Evolutionary conservation across 2,888 invertebrate species (phyloP).

Genomic region (Teleiodes luculella): DNA sequence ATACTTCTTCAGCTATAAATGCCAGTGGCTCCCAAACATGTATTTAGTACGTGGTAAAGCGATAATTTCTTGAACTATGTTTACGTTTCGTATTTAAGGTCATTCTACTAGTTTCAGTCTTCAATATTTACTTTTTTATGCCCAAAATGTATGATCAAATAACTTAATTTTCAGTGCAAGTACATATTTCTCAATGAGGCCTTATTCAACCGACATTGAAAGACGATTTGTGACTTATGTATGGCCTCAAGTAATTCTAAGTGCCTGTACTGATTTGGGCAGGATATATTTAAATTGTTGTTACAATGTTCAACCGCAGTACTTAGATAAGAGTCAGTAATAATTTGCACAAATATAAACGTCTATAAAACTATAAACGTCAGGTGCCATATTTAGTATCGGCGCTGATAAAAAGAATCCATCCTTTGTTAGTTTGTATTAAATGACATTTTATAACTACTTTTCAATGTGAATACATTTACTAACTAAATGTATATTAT

Average conservation of each 20-base stretch:
- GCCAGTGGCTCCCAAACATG: too few species aligned
- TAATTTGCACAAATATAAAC: not conserved
- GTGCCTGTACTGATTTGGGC: constrained; percentile 30
- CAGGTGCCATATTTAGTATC: too few species aligned
- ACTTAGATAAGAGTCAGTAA: not conserved
- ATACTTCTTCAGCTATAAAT: too few species aligned
- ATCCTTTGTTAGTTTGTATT: too few species aligned
- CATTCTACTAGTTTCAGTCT: constrained; percentile 11
- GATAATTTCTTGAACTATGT: too few species aligned
- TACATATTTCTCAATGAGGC: constrained; percentile 50
- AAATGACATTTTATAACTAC: too few species aligned
- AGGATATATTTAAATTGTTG: constrained; percentile 29
- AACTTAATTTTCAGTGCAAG: constrained; percentile 38
- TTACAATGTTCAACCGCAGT: not conserved
- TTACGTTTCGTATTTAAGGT: constrained; percentile 5
- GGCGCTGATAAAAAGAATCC: too few species aligned
- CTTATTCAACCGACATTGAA: constrained; percentile 58
- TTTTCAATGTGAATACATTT: too few species aligned
- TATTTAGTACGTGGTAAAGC: too few species aligned
- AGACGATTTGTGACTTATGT: constrained; percentile 21
- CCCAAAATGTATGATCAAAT: constrained; percentile 28
- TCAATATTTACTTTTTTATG: constrained; percentile 28
- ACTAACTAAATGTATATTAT: too few species aligned
- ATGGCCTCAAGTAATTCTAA: constrained; percentile 34
- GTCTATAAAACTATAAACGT: not conserved